Evolutionary conservation across 2,113 vertebrate genomes (phyloP).

Genomic region (Vicugna pacos): DNA sequence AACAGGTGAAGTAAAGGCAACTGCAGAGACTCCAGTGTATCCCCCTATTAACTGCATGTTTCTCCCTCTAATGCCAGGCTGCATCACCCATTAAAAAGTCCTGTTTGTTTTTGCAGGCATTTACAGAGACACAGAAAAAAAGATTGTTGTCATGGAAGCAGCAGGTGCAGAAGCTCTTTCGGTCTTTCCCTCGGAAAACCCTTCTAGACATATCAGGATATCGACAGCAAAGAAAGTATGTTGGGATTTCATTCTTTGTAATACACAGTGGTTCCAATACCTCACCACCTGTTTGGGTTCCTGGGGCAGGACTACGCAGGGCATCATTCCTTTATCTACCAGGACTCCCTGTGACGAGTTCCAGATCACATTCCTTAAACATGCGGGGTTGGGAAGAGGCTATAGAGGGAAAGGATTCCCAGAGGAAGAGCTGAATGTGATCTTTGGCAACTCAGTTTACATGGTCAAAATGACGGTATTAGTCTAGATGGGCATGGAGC

Average conservation of each 20-base stretch:
- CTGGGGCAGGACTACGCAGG: not conserved
- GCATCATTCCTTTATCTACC: not conserved
- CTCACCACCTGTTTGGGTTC: not conserved
- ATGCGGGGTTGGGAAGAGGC: constrained; percentile 42
- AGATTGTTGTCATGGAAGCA: constrained; percentile 99
- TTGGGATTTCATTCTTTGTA: constrained; percentile 49
- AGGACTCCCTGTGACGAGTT: not conserved
- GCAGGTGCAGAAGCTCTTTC: constrained; percentile 99
- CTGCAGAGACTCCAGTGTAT: not conserved
- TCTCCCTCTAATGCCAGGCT: constrained; percentile 36
- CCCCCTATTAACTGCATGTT: constrained; percentile 69
- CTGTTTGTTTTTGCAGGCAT: constrained; percentile 90
- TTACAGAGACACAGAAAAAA: constrained; percentile 99
- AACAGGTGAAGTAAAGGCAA: constrained; percentile 54
- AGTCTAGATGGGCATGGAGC: not conserved
- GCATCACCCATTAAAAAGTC: constrained; percentile 68
- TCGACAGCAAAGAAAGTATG: constrained; percentile 95
- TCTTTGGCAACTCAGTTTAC: not conserved
- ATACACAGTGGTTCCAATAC: not conserved
- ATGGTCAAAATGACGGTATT: not conserved
- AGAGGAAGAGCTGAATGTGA: constrained; percentile 17
- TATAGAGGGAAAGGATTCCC: not conserved
- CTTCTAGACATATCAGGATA: constrained; percentile 97
- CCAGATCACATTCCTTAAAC: not conserved
- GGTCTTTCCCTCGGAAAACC: constrained; percentile 98